phyloP scores from a whole-genome alignment of 2,888 invertebrate genomes.

The Pegoplata infirma region DNA sequence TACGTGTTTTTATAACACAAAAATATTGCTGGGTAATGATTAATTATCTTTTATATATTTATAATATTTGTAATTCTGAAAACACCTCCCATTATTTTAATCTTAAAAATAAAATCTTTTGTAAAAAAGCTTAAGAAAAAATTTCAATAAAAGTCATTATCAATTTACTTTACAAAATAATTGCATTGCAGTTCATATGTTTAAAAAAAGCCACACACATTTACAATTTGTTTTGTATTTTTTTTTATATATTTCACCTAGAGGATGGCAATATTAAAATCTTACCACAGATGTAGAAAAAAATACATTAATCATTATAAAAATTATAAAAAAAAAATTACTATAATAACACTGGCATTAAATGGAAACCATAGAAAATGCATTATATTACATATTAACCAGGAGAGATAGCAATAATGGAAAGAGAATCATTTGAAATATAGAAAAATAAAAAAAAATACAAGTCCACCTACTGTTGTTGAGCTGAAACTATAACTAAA shows the following conservation, averaged over 20 bases:
- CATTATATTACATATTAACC: slow-evolving; percentile 32
- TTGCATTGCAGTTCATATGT: background rate
- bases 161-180: slow-evolving; percentile 12
- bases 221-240: background rate
- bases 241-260: background rate
- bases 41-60: no score
- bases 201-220: background rate
- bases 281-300: background rate
- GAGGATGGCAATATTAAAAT: background rate
- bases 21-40: no score
- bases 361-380: slow-evolving; percentile 54
- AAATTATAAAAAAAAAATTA: slow-evolving; percentile 33
- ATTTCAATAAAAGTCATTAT: slow-evolving; percentile 14
- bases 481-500: background rate
- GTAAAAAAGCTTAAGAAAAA: background rate
- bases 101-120: background rate
- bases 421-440: background rate
- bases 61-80: background rate
- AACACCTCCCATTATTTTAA: background rate
- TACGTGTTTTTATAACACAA: no score
- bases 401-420: background rate
- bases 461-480: slow-evolving; percentile 51
- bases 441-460: slow-evolving; percentile 14
- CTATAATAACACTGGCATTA: slow-evolving; percentile 21
- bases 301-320: slow-evolving; percentile 4